Conservation (phyloP, 2,888 invertebrate species). For the Acanthosepion pharaonis region DNA sequence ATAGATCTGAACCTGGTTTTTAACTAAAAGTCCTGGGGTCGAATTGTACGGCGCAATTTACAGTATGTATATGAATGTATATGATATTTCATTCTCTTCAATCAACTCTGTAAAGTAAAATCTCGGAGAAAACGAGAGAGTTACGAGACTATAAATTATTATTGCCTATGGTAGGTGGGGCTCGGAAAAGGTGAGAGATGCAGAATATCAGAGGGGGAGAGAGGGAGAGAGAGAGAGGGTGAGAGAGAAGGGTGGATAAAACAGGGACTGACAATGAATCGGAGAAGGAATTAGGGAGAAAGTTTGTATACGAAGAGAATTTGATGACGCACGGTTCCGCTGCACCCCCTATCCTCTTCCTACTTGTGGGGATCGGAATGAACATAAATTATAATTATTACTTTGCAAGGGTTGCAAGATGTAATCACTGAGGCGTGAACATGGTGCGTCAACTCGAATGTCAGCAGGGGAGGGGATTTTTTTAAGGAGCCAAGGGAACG, state of each 20-base stretch:
- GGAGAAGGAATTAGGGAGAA: conserved; percentile 9
- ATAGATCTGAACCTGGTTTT: too few relatives aligned
- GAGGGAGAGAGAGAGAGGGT: not conserved
- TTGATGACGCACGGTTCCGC: conserved; percentile 22
- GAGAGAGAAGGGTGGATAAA: not conserved
- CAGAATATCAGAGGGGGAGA: not conserved
- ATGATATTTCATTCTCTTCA: not conserved
- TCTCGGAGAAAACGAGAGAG: conserved; percentile 12
- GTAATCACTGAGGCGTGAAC: conserved; percentile 33
- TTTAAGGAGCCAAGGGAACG: not conserved
- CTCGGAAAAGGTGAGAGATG: not conserved
- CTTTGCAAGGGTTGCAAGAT: conserved; percentile 33
- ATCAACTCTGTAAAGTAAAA: not conserved
- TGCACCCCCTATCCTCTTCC: not conserved
- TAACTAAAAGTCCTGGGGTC: not conserved
- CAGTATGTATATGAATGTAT: not conserved
- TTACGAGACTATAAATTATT: conserved; percentile 33
- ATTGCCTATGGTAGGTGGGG: not conserved
- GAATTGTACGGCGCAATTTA: not conserved
- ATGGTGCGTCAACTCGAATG: conserved; percentile 33
- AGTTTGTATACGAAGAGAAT: not conserved
- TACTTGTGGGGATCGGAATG: conserved; percentile 33
- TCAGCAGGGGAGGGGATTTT: not conserved
- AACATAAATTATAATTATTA: conserved; percentile 22
- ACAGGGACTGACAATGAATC: not conserved